Base-by-base conservation (phyloP, 2,113 vertebrate genomes). In the Stegastes partitus region DNA sequence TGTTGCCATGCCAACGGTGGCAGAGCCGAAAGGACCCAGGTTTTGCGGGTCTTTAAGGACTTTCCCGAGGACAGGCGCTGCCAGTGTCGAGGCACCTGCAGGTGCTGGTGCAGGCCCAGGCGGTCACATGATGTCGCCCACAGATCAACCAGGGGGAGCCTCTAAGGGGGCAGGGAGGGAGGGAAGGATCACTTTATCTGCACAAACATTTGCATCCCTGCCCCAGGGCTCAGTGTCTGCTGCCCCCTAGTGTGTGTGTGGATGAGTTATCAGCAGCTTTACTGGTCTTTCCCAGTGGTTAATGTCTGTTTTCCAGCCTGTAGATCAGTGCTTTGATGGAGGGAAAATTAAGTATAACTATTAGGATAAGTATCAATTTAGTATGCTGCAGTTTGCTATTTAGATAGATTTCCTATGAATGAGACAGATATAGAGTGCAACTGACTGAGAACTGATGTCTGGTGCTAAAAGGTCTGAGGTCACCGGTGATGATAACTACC, bases 161-260 rank as follows among this genome's bases (percentile, higher is more conserved):
- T 56, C 26, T 4, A 50, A 39, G 8, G 3, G 22, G 37, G 9
- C n/a, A n/a, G 62, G 37, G 9, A 42, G 58, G 6, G 16, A 53
- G 57, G 54, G 10, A 19, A 14, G 15, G 55, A 66, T 63, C 3
- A 22, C n/a, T 65, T 74, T 70, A 72, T 74, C 77, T 79, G 64
- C 74, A 69, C 42, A 57, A 23, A 61, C 37, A 63, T 45, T 77
- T 78, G 23, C 66, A 76, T 64, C 67, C 23, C 45, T 8, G 47
- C 87, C 74, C 56, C 80, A 81, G 88, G 75, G 68, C 75, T 85
- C 89, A 91, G 87, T 84, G 63, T 92, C 84, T 93, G 91, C 91
- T 91, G 91, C 92, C 92, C 89, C 86, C 91, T 92, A 80, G 88
- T 91, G 92, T 82, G 69, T 74, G 44, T 54, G 62, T 47, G 65